These are phyloP conservation scores for Drosophila leontia DNA, from an alignment of 1,140 invertebrate genomes.

Conservation along the genomic window DNA sequence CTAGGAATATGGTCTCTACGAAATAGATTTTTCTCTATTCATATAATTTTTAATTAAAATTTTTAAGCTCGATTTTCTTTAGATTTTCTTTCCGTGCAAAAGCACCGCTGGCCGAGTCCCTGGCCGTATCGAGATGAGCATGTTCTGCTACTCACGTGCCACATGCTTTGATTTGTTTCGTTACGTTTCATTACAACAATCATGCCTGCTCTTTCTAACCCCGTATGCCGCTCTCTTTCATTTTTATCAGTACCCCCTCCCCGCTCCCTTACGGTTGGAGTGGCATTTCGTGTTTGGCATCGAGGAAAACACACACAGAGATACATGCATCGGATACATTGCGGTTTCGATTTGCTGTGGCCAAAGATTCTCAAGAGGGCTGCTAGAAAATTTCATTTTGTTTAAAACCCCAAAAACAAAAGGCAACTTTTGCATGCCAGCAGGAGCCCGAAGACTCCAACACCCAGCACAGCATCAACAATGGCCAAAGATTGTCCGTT, in stretches of 20 bases:
- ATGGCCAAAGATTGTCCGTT: conserved; percentile 34
- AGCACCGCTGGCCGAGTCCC: conserved; percentile 17
- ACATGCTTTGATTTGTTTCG: conserved; percentile 81
- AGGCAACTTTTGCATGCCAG: conserved; percentile 57
- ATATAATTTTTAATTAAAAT: not conserved
- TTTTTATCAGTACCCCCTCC: conserved; percentile 4
- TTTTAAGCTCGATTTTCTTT: not conserved
- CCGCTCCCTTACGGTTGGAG: not conserved
- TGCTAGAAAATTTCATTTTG: conserved; percentile 73
- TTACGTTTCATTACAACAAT: conserved; percentile 82
- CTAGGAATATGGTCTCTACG: no score
- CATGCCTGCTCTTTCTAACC: conserved; percentile 38
- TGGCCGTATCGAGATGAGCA: conserved; percentile 62
- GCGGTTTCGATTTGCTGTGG: conserved; percentile 69
- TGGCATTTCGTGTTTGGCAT: conserved; percentile 39
- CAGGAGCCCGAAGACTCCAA: conserved; percentile 6
- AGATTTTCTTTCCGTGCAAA: conserved; percentile 8
- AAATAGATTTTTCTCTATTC: rapidly evolving
- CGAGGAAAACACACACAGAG: conserved; percentile 10
- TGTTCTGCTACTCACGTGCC: conserved; percentile 75
- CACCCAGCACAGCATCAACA: conserved; percentile 20
- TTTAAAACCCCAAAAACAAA: conserved; percentile 68
- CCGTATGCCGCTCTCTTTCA: conserved; percentile 9
- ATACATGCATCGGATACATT: conserved; percentile 32
- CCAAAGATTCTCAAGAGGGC: conserved; percentile 69